A percentile compares a stretch with the other conserved stretches of the same genome.
Evolutionary conservation across 2,113 vertebrate genomes (phyloP).

Genomic region (Channa argus): DNA sequence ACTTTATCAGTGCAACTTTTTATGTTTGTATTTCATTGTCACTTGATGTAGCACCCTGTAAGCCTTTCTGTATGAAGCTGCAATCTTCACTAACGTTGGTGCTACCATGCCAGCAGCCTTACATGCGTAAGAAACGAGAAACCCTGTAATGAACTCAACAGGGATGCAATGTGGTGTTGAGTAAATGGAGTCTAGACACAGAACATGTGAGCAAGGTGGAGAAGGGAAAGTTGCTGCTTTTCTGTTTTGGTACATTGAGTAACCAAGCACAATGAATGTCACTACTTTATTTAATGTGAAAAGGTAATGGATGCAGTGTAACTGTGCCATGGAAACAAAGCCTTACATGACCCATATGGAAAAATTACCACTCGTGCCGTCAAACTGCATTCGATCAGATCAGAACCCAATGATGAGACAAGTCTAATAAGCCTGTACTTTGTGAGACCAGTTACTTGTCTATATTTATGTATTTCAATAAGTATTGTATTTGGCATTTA

Average conservation of each 20-base stretch:
- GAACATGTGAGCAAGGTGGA: constrained; percentile 3
- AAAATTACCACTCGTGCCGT: constrained; percentile 48
- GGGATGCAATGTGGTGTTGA: constrained; percentile 11
- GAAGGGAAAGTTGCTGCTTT: background rate
- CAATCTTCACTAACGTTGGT: constrained; percentile 38
- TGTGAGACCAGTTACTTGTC: constrained; percentile 1
- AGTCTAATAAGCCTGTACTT: constrained; percentile 42
- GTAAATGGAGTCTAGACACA: constrained; percentile 13
- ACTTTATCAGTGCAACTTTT: constrained; percentile 49
- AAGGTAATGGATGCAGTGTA: constrained; percentile 56
- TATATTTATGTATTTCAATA: constrained; percentile 40
- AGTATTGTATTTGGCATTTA: constrained; percentile 27
- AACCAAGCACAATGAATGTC: constrained; percentile 40
- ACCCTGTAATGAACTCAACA: constrained; percentile 27
- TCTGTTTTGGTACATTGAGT: constrained; percentile 47
- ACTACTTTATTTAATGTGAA: constrained; percentile 61
- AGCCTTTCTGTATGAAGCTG: constrained; percentile 6
- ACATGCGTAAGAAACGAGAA: background rate
- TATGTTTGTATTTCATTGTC: background rate
- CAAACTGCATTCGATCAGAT: constrained; percentile 4
- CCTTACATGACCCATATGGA: constrained; percentile 47
- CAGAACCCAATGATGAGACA: constrained; percentile 7
- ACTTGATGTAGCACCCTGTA: constrained; percentile 1
- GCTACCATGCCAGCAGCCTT: constrained; percentile 31
- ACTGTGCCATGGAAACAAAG: constrained; percentile 54